A percentile compares a stretch with the other conserved stretches of the same genome.
These are phyloP conservation scores for Ascidia mentula DNA, from an alignment of 23 tunicate species.

Conservation along the genomic window DNA sequence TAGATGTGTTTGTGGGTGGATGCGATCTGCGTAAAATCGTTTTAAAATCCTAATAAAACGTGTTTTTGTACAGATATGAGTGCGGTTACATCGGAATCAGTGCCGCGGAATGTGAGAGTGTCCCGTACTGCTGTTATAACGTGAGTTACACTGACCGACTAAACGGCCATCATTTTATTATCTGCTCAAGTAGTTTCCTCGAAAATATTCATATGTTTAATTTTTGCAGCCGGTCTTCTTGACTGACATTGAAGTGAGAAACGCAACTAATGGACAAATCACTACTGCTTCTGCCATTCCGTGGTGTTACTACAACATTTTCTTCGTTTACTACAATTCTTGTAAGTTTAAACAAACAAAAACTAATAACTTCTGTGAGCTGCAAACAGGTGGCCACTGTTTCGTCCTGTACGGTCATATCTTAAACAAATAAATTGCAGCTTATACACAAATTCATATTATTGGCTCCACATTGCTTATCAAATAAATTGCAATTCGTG, in stretches of 20 bases:
- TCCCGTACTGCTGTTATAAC: slow-evolving; percentile 96
- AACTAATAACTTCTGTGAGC: no score
- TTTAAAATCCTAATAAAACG: neutral
- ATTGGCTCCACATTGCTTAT: no score
- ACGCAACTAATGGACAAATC: slow-evolving; percentile 63
- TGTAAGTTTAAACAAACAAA: no score
- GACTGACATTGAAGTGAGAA: slow-evolving; percentile 73
- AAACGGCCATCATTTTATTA: no score
- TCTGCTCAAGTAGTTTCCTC: no score
- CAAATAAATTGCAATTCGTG: no score
- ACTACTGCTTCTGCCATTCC: slow-evolving; percentile 81
- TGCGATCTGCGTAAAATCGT: neutral
- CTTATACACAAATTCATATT: no score
- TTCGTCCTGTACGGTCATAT: no score
- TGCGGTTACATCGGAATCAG: slow-evolving; percentile 89
- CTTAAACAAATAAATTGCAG: no score
- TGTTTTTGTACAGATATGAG: slow-evolving; percentile 38
- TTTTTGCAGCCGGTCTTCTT: slow-evolving; percentile 73
- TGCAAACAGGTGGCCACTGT: no score
- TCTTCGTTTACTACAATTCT: slow-evolving; percentile 78
- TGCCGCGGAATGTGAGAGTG: slow-evolving; percentile 92
- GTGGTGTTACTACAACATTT: slow-evolving; percentile 99
- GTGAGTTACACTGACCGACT: no score
- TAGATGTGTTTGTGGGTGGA: neutral
- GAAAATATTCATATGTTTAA: no score